phyloP scores from a whole-genome alignment of 2,888 invertebrate genomes.

The Sesia apiformis region DNA sequence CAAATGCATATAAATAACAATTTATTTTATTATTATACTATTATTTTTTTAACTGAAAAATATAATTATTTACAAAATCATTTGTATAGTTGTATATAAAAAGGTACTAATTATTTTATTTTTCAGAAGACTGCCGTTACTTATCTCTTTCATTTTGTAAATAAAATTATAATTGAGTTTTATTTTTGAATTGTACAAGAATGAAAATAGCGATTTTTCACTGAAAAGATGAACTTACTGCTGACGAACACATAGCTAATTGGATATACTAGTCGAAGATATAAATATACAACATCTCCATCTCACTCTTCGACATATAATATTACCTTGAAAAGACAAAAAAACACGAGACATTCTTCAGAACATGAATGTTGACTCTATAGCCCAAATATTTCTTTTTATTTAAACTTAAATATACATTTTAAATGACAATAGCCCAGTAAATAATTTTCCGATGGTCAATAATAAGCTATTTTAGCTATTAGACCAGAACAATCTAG shows the following conservation, averaged over 20 bases:
- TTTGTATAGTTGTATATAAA: constrained; percentile 42
- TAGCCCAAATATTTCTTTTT: constrained; percentile 58
- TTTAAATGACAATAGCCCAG: constrained; percentile 64
- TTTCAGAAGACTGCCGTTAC: constrained; percentile 69
- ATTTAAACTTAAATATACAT: constrained; percentile 29
- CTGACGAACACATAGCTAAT: constrained; percentile 23
- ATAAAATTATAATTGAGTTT: constrained; percentile 16
- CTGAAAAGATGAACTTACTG: constrained; percentile 24
- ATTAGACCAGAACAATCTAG: constrained; percentile 16
- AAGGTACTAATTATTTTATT: constrained; percentile 44
- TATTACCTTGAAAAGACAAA: constrained; percentile 31
- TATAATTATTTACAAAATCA: constrained; percentile 55
- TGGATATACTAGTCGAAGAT: constrained; percentile 26
- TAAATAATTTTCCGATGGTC: constrained; percentile 45
- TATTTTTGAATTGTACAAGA: constrained; percentile 11
- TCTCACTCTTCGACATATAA: constrained; percentile 25
- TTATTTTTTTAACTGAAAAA: constrained; percentile 29
- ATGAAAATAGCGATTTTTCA: constrained; percentile 68
- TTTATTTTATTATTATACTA: constrained; percentile 33
- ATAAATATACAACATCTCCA: constrained; percentile 3
- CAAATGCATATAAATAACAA: constrained; percentile 24
- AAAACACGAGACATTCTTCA: constrained; percentile 62
- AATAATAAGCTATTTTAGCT: constrained; percentile 21
- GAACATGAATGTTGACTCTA: constrained; percentile 47
- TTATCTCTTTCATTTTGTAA: constrained; percentile 45